Conservation (phyloP, 2,113 vertebrate species). For the Gavialis gangeticus region DNA sequence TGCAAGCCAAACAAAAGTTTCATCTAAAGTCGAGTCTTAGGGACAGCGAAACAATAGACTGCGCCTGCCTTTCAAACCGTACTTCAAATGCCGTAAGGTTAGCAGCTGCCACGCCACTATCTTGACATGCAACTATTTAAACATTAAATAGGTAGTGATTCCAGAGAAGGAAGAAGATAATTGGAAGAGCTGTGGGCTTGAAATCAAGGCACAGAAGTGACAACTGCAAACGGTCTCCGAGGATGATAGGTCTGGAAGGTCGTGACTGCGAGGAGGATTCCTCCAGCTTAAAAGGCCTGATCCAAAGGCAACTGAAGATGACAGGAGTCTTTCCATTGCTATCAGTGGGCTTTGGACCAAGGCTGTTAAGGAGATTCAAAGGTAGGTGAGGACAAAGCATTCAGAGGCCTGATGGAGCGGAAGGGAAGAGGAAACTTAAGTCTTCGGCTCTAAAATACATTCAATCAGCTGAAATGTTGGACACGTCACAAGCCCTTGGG, state of each 20-base stretch:
- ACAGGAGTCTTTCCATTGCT: rapidly evolving
- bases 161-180: not conserved
- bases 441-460: not conserved
- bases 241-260: not conserved
- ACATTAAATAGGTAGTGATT: constrained; percentile 8
- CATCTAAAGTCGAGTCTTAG: constrained; percentile 19
- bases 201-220: not conserved
- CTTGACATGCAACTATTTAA: constrained; percentile 27
- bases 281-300: not conserved
- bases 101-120: not conserved
- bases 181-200: not conserved
- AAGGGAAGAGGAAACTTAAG: not conserved
- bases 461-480: not conserved
- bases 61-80: constrained; percentile 15
- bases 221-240: not conserved
- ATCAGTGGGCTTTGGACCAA: not conserved
- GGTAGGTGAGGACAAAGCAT: not conserved
- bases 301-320: not conserved
- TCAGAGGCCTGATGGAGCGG: not conserved
- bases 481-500: rapidly evolving
- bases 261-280: not conserved
- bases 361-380: not conserved
- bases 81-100: constrained; percentile 25
- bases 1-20: constrained; percentile 15
- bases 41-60: constrained; percentile 9